A percentile compares a stretch with the other conserved stretches of the same genome.
phyloP scores from a whole-genome alignment of 2,113 vertebrate species.

The Tylochromis polylepis region DNA sequence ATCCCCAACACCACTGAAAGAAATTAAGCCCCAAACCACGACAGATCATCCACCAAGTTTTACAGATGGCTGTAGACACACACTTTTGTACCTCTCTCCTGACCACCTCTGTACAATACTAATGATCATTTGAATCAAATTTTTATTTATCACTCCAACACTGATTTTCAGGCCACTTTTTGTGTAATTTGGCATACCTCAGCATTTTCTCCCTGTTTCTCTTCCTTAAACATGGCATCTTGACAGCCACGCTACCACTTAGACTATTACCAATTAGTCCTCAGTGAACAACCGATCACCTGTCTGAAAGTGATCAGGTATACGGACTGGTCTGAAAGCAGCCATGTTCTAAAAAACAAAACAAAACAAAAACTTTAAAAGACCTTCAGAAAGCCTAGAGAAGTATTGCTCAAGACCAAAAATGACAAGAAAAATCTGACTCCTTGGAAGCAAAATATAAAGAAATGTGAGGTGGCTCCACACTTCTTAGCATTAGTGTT shows the following conservation, averaged over 20 bases:
- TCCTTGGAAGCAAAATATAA: not conserved
- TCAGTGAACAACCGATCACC: not conserved
- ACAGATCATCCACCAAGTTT: not conserved
- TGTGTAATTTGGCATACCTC: not conserved
- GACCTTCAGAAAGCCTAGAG: not conserved
- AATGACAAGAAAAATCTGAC: not conserved
- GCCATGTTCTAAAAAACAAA: not conserved
- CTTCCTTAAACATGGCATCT: not conserved
- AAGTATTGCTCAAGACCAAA: not conserved
- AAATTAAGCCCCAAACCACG: too few species aligned
- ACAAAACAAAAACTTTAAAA: accelerated
- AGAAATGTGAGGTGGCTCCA: not conserved
- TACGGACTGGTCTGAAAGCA: not conserved
- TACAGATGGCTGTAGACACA: not conserved
- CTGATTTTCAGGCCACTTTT: not conserved
- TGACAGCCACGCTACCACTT: not conserved
- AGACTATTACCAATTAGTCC: not conserved
- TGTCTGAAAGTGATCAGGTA: not conserved
- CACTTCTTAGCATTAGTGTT: too few species aligned
- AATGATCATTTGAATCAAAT: not conserved
- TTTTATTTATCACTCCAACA: not conserved
- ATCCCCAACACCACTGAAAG: not conserved
- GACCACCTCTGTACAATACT: not conserved
- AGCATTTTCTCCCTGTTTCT: not conserved
- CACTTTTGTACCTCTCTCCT: not conserved